Base-by-base conservation (phyloP, 1,140 invertebrate species). In the Gonioctena quinquepunctata region DNA sequence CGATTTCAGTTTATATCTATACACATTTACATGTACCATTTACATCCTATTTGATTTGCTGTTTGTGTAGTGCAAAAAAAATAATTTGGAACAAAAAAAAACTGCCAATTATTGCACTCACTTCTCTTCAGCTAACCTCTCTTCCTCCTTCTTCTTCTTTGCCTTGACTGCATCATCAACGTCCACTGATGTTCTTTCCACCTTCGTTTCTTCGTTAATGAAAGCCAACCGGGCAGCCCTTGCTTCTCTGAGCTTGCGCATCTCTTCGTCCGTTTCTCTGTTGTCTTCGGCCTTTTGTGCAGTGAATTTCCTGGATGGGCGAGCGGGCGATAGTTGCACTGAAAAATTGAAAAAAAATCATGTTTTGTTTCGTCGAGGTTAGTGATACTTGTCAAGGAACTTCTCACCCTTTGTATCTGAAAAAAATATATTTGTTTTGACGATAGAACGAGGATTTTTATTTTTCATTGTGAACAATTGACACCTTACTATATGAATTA, bases 261-360 rank as follows among this genome's bases (percentile, higher is more conserved):
- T 79, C 76, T 88, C 86, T 74, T 85, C 80, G 7, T 80, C 79
- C 86, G 87, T 75, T 87, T 88, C 84, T 86, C 86, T 59, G 81
- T 81, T 77, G 28, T 74, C 73, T 54, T 72, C 69, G 23, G 42
- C 42, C 52, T 83, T 82, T 33, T 85, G 85, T 57, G 85, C 82
- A 80, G 87, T 86, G 83, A 90, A 90, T 79, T 87, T 88, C 74
- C 89, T 85, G 73, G 88, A 87, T 77, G 89, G 88, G 73, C 89
- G 87, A 76, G 85, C 84, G 56, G 89, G 87, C 57, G 89, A 85
- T 82, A 90, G 84, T 77, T 88, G 85, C 68, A 84, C 86, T 88
- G 82, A 78, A 75, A 77, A 66, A n/a, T 1, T 11, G 16, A 42
- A 13, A n/a, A 42, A 3, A n/a, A n/a, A n/a, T n/a, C n/a, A n/a